Evolutionary conservation across 2,113 vertebrate genomes (phyloP).

Genomic region (Cyrtonyx montezumae): DNA sequence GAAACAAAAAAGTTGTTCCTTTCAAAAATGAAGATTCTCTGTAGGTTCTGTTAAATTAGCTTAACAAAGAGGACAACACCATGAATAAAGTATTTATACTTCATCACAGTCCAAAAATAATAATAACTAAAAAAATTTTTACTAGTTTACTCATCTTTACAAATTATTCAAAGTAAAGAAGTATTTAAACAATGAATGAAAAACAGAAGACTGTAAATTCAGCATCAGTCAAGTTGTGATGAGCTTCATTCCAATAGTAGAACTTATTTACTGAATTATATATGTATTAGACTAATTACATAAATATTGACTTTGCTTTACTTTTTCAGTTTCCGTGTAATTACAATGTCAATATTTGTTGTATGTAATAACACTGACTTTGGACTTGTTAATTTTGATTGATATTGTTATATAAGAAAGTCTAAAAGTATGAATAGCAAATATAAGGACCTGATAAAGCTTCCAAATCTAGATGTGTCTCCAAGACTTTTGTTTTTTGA

Average conservation of each 20-base stretch:
- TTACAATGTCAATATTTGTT: constrained; percentile 80
- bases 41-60: not conserved
- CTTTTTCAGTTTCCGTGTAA: constrained; percentile 72
- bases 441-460: not conserved
- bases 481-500: not conserved
- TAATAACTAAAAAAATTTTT: not conserved
- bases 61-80: constrained; percentile 39
- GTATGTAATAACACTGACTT: constrained; percentile 71
- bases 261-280: constrained; percentile 77
- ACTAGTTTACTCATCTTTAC: constrained; percentile 57
- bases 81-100: constrained; percentile 44
- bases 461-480: not conserved
- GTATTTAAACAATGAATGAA: constrained; percentile 63
- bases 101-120: not conserved
- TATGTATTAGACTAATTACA: constrained; percentile 79
- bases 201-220: constrained; percentile 73
- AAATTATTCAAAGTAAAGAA: constrained; percentile 64
- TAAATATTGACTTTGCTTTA: constrained; percentile 81
- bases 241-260: constrained; percentile 32
- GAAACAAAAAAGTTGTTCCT: not conserved
- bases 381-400: constrained; percentile 77
- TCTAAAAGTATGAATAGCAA: constrained; percentile 19
- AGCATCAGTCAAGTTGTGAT: constrained; percentile 62
- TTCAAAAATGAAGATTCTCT: not conserved
- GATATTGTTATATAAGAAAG: constrained; percentile 59